Evolutionary conservation across 2,113 vertebrate species (phyloP).

Genomic region (Nyctereutes procyonoides): DNA sequence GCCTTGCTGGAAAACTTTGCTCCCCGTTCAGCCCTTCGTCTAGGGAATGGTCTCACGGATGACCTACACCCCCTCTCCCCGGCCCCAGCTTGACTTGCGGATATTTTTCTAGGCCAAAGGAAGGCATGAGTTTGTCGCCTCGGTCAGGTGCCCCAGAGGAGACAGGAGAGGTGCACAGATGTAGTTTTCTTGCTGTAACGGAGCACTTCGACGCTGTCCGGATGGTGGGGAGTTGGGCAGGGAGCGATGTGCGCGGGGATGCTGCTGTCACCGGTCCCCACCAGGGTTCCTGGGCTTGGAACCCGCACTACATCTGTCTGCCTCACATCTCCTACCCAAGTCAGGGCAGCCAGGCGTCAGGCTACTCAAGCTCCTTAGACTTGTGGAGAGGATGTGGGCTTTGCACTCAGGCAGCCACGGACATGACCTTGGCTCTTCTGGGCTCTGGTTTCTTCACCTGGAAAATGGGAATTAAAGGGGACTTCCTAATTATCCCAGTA

Average conservation of each 20-base stretch:
- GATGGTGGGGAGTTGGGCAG: neutral
- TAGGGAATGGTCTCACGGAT: neutral
- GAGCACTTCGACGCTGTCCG: neutral
- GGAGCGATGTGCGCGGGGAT: neutral
- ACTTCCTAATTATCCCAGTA: neutral
- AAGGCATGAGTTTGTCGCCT: neutral
- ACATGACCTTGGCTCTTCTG: neutral
- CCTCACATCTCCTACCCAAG: neutral
- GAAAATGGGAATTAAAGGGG: neutral
- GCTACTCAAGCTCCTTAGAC: neutral
- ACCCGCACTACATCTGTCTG: neutral
- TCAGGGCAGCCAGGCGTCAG: accelerated
- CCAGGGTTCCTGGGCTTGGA: neutral
- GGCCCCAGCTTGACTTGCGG: neutral
- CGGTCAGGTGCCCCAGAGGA: neutral
- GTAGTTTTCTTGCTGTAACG: neutral
- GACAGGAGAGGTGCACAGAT: neutral
- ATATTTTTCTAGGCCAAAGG: neutral
- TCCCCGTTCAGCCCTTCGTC: neutral
- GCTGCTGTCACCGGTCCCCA: neutral
- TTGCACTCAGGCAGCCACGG: neutral
- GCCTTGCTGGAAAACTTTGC: neutral
- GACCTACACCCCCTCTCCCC: neutral
- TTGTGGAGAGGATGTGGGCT: neutral
- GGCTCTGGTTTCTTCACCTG: conserved; percentile 28